Base-by-base conservation (phyloP, 2,888 invertebrate genomes). In the Ferrisia virgata region DNA sequence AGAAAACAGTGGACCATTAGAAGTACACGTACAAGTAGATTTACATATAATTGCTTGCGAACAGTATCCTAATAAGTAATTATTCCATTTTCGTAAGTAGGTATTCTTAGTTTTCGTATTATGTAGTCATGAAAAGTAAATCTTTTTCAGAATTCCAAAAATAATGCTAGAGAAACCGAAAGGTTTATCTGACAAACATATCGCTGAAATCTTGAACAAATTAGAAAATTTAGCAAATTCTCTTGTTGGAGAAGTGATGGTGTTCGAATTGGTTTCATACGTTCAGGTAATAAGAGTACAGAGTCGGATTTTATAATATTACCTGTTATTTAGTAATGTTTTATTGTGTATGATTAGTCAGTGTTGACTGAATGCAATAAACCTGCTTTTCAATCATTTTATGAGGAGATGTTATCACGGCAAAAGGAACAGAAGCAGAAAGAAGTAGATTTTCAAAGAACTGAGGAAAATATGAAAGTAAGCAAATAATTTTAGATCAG, bases 331-430 rank as follows among this genome's bases (percentile, higher is more conserved):
- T 36, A 6, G 36, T 36, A 36, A 36, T 8, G 36, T 8, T 8
- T 36, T 36, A 8, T 36, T 36, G 4, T 18, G 18, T 47, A 47
- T 18, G 89, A 89, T 0, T 89, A 93, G 91, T 93, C 92, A 88
- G 97, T 94, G 88, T 90, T 97, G 0, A 92, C 94, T 86, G 90
- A 92, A 28, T 92, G 96, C 89, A 96, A 96, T 88, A 95, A 94
- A 88, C 95, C 96, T 0, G 93, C 92, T 0, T 91, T 91, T 81
- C 91, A 94, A 85, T 97, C 97, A 9, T 96, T 95, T 88, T 96
- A 97, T 87, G 97, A 97, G 85, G 95, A 97, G 90, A 97, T 97
- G 97, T 88, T 96, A 11, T 91, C 91, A 80, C 91, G 93, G 82
- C 92, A 93, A 85, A 92, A 92, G 86, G 92, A 93, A 87, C 90